Evolutionary conservation across 2,113 vertebrate genomes (phyloP).

Genomic region (Condylura cristata): DNA sequence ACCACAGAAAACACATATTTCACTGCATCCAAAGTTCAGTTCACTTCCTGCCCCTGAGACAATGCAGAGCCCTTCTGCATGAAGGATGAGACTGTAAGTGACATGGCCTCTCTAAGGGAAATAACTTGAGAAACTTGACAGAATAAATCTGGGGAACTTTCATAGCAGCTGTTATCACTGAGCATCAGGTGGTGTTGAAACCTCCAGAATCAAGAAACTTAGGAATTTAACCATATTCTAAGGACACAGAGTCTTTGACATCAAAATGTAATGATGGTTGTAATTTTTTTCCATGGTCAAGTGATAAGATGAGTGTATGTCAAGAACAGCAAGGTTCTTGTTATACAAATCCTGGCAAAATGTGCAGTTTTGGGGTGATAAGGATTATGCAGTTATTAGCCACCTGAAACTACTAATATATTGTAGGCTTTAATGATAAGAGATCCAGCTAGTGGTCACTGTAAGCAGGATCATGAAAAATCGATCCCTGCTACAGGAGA

Average conservation of each 20-base stretch:
- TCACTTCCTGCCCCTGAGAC: not conserved
- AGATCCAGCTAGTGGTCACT: not conserved
- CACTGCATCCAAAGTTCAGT: not conserved
- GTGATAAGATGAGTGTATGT: not conserved
- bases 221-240: not conserved
- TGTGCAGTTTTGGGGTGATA: not conserved
- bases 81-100: not conserved
- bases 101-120: not conserved
- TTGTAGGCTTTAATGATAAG: not conserved
- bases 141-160: not conserved
- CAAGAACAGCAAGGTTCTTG: not conserved
- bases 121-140: not conserved
- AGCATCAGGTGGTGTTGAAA: not conserved
- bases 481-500: not conserved
- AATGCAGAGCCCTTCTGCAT: not conserved
- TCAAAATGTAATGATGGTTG: not conserved
- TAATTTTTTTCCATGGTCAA: not conserved
- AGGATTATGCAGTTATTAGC: not conserved
- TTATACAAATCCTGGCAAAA: not conserved
- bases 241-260: not conserved
- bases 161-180: not conserved
- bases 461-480: not conserved
- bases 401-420: not conserved
- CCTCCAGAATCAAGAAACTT: not conserved
- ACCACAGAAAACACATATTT: not conserved